Evolutionary conservation across 1,140 invertebrate genomes (phyloP), one percentile per base, ranked within the genome.

Genomic region (Anthonomus grandis): DNA sequence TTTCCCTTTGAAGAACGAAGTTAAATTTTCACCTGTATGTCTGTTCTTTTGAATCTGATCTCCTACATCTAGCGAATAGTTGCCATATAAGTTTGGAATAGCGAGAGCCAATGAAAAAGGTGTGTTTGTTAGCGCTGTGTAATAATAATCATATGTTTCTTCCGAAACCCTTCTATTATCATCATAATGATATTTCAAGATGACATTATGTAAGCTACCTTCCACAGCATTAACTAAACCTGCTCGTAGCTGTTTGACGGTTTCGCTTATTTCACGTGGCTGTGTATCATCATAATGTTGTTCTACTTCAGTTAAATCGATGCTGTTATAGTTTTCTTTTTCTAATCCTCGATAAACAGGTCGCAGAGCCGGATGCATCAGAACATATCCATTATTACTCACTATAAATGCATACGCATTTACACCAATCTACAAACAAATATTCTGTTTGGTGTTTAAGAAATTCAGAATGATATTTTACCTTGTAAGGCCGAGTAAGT

Each of bases 391-490:
- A 74, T 98, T 98, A 72, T 97, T 97, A 57, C 90, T 96, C 3
- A 97, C 89, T 55, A 94, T 88, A 76, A 97, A 97, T 0, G 91
- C 89, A 74, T 96, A 97, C 3, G 91, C 95, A 75, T 97, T 96
- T 0, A 95, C 93, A 17, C 95, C 95, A 36, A 97, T 82, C 87
- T 93, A 67, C 60, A 79, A 78, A 2, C 13, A 34, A 34, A 34
- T 34, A 12, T 1, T 34, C 1, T 34, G 10, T 34, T 34, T 34
- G 31, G 15, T 34, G 10, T 13, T 2, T 34, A 34, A 10, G 10
- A 10, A 34, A 12, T 34, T 34, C 31, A 34, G 2, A 12, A n/a
- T 56, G n/a, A 44, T 10, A 54, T 39, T 36, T 64, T 63, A 83
- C 81, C 68, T 86, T 87, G 65, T 89, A 91, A 4, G 91, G 88